Conservation (phyloP, 2,797 vertebrate genomes). For the Chrysocyon brachyurus region DNA sequence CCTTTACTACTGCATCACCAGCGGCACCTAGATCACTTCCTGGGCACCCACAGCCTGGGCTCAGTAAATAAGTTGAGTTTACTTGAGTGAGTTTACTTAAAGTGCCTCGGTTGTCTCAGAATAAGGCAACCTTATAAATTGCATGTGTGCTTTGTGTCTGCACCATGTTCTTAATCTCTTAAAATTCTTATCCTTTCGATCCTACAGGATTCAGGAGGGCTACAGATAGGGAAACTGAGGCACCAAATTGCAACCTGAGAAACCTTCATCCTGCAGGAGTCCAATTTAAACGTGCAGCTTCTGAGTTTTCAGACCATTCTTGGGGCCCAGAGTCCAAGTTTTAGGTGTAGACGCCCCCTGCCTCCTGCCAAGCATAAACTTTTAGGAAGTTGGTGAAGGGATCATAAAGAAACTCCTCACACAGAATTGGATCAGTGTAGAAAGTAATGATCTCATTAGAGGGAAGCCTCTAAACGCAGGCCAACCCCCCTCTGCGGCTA, state of each 20-base stretch:
- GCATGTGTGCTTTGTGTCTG: not conserved
- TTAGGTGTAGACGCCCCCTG: not conserved
- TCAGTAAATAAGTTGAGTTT: not conserved
- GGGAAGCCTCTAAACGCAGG: conserved; percentile 27
- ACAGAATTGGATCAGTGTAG: conserved; percentile 63
- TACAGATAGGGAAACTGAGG: not conserved
- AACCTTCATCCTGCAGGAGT: not conserved
- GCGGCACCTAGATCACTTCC: not conserved
- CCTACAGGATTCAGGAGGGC: not conserved
- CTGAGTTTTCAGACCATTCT: not conserved
- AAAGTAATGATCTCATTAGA: conserved; percentile 70
- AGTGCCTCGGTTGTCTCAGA: not conserved
- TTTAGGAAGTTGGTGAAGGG: conserved; percentile 63
- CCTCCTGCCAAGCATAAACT: conserved; percentile 23
- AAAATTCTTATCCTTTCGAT: not conserved
- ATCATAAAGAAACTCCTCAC: conserved; percentile 62
- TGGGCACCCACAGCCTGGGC: not conserved
- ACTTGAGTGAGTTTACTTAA: not conserved
- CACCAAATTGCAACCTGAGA: not conserved
- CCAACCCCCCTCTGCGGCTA: not conserved
- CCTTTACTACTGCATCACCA: not conserved
- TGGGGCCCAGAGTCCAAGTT: not conserved
- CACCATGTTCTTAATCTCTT: not conserved
- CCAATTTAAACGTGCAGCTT: not conserved
- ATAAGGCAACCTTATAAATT: not conserved